Conservation (phyloP, 2,113 vertebrate species). For the Bujurquina vittata region DNA sequence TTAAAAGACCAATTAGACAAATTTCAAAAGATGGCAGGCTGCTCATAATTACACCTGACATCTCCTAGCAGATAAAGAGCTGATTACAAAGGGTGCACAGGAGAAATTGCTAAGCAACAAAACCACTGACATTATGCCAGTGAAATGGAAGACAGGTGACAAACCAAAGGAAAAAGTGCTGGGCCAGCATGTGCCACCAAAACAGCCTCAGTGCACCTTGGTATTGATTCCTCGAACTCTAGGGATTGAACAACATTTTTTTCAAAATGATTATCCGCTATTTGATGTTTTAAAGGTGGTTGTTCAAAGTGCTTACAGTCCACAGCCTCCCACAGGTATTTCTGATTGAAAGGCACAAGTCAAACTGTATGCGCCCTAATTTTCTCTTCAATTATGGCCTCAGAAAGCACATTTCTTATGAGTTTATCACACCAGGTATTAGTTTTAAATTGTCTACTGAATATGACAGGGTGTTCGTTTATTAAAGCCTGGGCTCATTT, state of each 20-base stretch:
- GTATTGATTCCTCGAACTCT: not conserved
- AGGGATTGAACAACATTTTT: no score
- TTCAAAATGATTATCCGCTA: no score
- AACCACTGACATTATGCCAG: slow-evolving; percentile 56
- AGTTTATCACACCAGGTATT: not conserved
- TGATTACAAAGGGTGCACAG: slow-evolving; percentile 65
- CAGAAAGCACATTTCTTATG: not conserved
- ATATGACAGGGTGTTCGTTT: not conserved
- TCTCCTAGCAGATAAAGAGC: slow-evolving; percentile 73
- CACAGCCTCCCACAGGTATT: not conserved
- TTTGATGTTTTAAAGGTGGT: not conserved
- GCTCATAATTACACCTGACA: slow-evolving; percentile 78
- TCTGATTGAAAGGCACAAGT: not conserved
- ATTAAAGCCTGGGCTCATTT: not conserved
- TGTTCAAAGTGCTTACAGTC: not conserved
- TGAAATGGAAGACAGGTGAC: slow-evolving; percentile 24
- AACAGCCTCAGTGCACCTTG: not conserved
- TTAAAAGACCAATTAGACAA: slow-evolving; percentile 82
- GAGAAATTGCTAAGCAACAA: slow-evolving; percentile 64
- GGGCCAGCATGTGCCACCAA: not conserved
- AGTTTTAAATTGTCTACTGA: not conserved
- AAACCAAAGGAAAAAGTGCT: not conserved
- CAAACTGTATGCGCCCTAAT: accelerated
- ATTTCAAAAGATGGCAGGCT: slow-evolving; percentile 79
- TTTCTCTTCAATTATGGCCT: not conserved